These are phyloP conservation scores for Paralichthys olivaceus DNA, from an alignment of 2,113 vertebrate species.

Conservation along the genomic window DNA sequence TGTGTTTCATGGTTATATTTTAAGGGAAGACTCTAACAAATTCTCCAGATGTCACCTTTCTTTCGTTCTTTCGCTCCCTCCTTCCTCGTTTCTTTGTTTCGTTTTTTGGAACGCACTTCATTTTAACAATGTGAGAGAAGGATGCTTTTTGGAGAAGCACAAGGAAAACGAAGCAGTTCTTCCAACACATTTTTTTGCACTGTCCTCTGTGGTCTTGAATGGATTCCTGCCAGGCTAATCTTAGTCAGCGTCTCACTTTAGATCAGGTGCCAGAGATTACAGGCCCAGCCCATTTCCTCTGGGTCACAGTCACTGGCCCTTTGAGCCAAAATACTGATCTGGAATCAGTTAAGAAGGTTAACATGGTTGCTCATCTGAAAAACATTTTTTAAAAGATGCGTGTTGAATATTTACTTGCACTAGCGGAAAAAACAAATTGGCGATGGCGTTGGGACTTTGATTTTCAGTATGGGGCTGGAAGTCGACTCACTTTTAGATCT, in stretches of 20 bases:
- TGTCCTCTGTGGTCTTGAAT: conserved; percentile 43
- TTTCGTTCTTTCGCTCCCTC: not conserved
- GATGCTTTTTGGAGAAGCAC: conserved; percentile 49
- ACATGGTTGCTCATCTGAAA: conserved; percentile 19
- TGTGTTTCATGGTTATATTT: conserved; percentile 56
- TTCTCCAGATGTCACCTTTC: conserved; percentile 8
- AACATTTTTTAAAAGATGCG: conserved; percentile 5
- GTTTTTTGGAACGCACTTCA: conserved; percentile 8
- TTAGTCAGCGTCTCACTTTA: conserved; percentile 51
- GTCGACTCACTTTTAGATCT: conserved; percentile 33
- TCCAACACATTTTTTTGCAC: conserved; percentile 44
- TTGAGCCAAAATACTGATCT: conserved; percentile 52
- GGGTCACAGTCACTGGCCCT: conserved; percentile 19
- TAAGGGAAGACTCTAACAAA: conserved; percentile 65
- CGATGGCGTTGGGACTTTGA: conserved; percentile 26
- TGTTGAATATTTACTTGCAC: conserved; percentile 20
- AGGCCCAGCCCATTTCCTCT: conserved; percentile 37
- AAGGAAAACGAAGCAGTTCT: conserved; percentile 39
- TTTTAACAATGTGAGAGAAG: conserved; percentile 6
- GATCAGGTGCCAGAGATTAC: conserved; percentile 63
- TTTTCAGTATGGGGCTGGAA: conserved; percentile 24
- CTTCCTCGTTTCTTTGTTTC: not conserved
- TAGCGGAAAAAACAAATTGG: conserved; percentile 2
- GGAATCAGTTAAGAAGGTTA: conserved; percentile 53
- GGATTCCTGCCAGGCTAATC: conserved; percentile 44